A percentile compares a stretch with the other conserved stretches of the same genome.
Conservation (phyloP, 1,140 invertebrate genomes). For the Zaprionus lachaisei region DNA sequence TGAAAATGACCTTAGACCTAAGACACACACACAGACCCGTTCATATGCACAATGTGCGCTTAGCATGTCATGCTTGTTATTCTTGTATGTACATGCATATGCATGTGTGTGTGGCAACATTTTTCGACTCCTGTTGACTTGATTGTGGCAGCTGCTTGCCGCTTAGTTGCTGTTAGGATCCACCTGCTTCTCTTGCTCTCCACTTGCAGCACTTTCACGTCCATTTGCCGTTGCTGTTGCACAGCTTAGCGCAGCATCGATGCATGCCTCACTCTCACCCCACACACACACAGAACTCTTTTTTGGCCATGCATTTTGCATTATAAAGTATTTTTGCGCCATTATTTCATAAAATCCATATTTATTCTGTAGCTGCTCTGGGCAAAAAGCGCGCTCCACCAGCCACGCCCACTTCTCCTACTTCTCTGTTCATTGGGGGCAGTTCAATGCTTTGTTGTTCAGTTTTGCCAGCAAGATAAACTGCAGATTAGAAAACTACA, state of each 20-base stretch:
- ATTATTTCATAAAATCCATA: slow-evolving; percentile 79
- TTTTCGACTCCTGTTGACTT: slow-evolving; percentile 70
- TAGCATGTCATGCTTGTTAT: slow-evolving; percentile 52
- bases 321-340: slow-evolving; percentile 75
- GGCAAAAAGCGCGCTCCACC: slow-evolving; percentile 40
- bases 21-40: slow-evolving; percentile 37
- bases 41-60: slow-evolving; percentile 57
- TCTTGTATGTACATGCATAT: slow-evolving; percentile 10
- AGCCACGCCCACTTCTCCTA: neutral
- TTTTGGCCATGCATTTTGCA: slow-evolving; percentile 65
- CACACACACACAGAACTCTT: neutral
- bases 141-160: slow-evolving; percentile 69
- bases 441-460: slow-evolving; percentile 10
- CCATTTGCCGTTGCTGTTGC: slow-evolving; percentile 39
- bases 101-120: slow-evolving; percentile 35
- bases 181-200: slow-evolving; percentile 5
- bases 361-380: slow-evolving; percentile 72
- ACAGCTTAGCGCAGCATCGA: slow-evolving; percentile 34
- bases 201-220: slow-evolving; percentile 20
- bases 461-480: slow-evolving; percentile 16
- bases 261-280: slow-evolving; percentile 8
- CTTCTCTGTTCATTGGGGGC: slow-evolving; percentile 18
- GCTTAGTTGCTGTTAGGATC: slow-evolving; percentile 50
- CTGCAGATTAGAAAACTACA: slow-evolving; percentile 33
- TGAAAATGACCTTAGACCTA: slow-evolving; percentile 77